phyloP scores from a whole-genome alignment of 2,888 invertebrate species.

The Brachylomia viminalis region DNA sequence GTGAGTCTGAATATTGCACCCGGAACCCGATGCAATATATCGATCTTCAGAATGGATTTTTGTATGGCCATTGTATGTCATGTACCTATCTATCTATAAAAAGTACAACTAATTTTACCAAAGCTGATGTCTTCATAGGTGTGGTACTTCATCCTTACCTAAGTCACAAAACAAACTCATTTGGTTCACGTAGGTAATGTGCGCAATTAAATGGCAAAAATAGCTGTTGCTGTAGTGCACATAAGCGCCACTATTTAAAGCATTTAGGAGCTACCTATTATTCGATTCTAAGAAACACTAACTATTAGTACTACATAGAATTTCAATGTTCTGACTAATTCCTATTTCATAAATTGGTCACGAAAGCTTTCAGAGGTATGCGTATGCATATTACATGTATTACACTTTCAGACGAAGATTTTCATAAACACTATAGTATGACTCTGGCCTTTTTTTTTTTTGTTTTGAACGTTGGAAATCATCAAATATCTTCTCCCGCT shows the following conservation, averaged over 20 bases:
- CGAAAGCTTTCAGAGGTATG: neutral
- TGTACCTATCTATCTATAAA: no score
- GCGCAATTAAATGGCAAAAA: neutral
- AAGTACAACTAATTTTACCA: neutral
- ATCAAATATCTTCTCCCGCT: no score
- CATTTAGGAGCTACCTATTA: conserved; percentile 1
- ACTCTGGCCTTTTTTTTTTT: no score
- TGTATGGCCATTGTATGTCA: no score
- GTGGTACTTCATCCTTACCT: neutral
- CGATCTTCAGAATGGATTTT: no score
- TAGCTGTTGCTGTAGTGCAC: neutral
- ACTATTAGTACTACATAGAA: conserved; percentile 14
- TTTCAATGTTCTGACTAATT: conserved; percentile 4
- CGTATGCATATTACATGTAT: no score
- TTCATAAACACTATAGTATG: no score
- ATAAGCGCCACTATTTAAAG: conserved; percentile 27
- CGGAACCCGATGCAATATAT: no score
- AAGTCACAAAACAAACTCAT: neutral
- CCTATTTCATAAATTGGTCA: neutral
- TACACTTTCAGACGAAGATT: no score
- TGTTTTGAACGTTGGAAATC: no score
- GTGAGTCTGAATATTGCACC: no score
- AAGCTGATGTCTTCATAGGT: neutral
- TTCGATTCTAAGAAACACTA: conserved; percentile 13
- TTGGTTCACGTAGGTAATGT: neutral